Conservation (phyloP, 2,113 vertebrate genomes). For the cattle (Bos taurus) region DNA sequence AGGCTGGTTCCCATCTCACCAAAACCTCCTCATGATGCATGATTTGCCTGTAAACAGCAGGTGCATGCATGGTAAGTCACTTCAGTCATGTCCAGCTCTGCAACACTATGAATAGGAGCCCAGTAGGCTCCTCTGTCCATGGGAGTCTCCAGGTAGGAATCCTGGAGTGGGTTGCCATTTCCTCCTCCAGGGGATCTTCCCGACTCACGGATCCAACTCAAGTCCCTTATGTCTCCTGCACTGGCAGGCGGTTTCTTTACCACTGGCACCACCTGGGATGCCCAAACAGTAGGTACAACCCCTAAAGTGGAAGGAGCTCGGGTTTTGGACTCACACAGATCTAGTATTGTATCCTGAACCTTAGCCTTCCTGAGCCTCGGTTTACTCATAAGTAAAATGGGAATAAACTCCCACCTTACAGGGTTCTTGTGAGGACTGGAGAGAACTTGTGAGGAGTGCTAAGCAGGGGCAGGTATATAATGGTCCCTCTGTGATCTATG, state of each 20-base stretch:
- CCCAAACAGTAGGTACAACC: not conserved
- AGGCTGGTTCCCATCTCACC: not conserved
- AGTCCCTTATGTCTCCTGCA: not conserved
- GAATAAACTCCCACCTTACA: not conserved
- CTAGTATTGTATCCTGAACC: not conserved
- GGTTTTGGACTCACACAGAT: not conserved
- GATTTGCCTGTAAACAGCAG: not conserved
- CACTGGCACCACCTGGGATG: not conserved
- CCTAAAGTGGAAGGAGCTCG: not conserved
- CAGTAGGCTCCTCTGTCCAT: not conserved
- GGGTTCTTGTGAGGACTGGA: not conserved
- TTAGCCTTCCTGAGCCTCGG: not conserved
- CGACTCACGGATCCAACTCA: not conserved
- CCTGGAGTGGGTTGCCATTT: not conserved
- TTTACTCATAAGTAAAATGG: not conserved
- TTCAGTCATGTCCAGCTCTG: not conserved
- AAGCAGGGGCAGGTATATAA: not conserved
- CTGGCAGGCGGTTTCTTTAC: not conserved
- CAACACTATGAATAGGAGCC: not conserved
- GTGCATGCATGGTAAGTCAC: not conserved
- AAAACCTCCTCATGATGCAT: not conserved
- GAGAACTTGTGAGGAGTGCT: not conserved
- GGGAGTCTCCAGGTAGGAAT: not conserved
- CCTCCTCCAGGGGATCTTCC: not conserved
- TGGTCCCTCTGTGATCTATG: not conserved